phyloP scores from a whole-genome alignment of 2,888 invertebrate species.

The Drosophila lacicola region DNA sequence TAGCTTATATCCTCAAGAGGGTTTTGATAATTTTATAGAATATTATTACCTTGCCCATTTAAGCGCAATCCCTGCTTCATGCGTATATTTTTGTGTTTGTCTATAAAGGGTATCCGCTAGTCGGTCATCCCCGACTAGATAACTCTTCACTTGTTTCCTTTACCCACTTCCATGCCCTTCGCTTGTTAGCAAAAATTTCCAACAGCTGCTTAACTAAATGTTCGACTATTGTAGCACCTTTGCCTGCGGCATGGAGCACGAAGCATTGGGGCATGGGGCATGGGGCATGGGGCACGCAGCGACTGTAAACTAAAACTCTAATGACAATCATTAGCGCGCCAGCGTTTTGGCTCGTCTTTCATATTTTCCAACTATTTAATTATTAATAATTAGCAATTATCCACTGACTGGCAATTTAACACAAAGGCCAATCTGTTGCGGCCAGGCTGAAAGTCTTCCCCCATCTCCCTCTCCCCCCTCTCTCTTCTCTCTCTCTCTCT shows the following conservation, averaged over 20 bases:
- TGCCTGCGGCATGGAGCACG: slow-evolving; percentile 6
- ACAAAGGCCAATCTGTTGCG: slow-evolving; percentile 26
- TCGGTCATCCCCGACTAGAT: not conserved
- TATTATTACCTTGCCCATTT: too few relatives aligned
- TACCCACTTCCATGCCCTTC: slow-evolving; percentile 27
- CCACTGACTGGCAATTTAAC: slow-evolving; percentile 55
- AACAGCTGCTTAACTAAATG: slow-evolving; percentile 67
- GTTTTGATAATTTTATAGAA: too few relatives aligned
- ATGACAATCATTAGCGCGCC: slow-evolving; percentile 68
- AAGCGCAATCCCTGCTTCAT: not conserved
- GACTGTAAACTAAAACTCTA: slow-evolving; percentile 32
- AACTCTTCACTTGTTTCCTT: not conserved
- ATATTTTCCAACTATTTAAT: slow-evolving; percentile 68
- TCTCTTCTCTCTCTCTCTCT: not conserved
- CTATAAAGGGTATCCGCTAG: slow-evolving; percentile 10
- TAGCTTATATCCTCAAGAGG: too few relatives aligned
- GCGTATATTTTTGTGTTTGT: not conserved
- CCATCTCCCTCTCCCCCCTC: not conserved
- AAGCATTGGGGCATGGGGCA: slow-evolving; percentile 1
- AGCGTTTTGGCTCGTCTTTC: slow-evolving; percentile 39
- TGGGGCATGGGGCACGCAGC: not conserved
- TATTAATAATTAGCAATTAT: slow-evolving; percentile 77
- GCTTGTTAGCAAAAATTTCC: slow-evolving; percentile 54
- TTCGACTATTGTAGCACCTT: slow-evolving; percentile 45
- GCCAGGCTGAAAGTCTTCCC: not conserved